phyloP scores from a whole-genome alignment of 2,113 vertebrate genomes.

The Oreocharis arfaki region DNA sequence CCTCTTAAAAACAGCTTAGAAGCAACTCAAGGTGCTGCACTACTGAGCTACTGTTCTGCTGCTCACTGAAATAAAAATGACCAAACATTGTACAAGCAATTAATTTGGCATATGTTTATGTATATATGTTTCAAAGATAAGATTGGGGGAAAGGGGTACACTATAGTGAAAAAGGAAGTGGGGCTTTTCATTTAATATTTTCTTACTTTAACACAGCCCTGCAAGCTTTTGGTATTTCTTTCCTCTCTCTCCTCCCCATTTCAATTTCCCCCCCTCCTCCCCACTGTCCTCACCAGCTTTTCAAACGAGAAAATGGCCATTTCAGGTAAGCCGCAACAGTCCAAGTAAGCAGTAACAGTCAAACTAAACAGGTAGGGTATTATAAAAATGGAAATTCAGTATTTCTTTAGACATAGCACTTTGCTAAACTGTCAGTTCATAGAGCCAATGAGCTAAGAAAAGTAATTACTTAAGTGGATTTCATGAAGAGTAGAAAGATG shows the following conservation, averaged over 20 bases:
- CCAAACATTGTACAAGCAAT: background rate
- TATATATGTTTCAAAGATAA: background rate
- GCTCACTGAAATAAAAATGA: background rate
- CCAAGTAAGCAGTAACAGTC: background rate
- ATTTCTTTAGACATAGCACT: conserved; percentile 70
- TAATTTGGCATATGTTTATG: background rate
- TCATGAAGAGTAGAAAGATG: conserved; percentile 83
- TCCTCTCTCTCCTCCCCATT: background rate
- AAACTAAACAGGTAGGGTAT: background rate
- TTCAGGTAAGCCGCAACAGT: background rate
- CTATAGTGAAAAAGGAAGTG: background rate
- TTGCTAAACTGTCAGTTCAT: conserved; percentile 73
- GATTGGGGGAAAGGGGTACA: background rate
- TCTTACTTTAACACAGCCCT: background rate
- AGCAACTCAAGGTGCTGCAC: background rate
- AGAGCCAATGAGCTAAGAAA: conserved; percentile 84
- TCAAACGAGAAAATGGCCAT: background rate
- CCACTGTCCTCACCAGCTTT: background rate
- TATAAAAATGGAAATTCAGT: conserved; percentile 34
- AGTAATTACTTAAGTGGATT: conserved; percentile 86
- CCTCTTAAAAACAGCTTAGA: background rate
- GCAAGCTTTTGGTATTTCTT: background rate
- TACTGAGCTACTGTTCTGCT: background rate
- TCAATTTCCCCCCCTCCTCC: background rate
- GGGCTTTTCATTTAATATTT: background rate